A percentile compares a stretch with the other conserved stretches of the same genome.
Conservation (phyloP, 2,888 invertebrate species). For the Philonicus albiceps region DNA sequence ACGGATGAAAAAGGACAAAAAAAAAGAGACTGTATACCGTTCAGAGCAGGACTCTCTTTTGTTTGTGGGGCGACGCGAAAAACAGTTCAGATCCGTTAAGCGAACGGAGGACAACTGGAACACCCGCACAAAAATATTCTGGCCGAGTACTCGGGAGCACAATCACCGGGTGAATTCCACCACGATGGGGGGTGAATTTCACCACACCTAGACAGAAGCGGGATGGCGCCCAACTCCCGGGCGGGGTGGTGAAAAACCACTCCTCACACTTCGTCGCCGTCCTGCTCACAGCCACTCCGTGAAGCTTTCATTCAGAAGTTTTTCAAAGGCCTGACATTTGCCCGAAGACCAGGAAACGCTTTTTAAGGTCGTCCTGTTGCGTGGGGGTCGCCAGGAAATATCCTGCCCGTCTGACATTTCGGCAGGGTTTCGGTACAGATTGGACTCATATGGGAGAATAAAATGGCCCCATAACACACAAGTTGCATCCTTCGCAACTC, state of each 20-base stretch:
- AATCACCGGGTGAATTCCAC: background rate
- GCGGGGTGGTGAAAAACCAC: background rate
- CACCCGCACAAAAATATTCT: background rate
- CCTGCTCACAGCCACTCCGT: background rate
- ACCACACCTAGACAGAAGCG: background rate
- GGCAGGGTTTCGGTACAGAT: background rate
- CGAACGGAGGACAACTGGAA: background rate
- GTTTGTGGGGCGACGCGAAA: background rate
- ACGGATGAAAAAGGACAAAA: constrained; percentile 10
- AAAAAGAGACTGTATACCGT: background rate
- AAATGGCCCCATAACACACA: background rate
- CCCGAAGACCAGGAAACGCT: background rate
- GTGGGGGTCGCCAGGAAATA: background rate
- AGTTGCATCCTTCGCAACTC: background rate
- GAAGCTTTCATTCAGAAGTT: constrained; percentile 23
- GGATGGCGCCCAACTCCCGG: background rate
- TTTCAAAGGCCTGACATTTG: background rate
- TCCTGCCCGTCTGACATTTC: background rate
- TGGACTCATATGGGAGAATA: background rate
- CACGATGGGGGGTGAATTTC: background rate
- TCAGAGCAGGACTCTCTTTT: background rate
- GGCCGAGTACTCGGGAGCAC: background rate
- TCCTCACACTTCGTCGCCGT: background rate
- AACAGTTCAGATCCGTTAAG: background rate
- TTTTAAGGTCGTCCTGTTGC: constrained; percentile 19